phyloP scores from a whole-genome alignment of 2,113 vertebrate genomes.

The Corythoichthys haematopterus region DNA sequence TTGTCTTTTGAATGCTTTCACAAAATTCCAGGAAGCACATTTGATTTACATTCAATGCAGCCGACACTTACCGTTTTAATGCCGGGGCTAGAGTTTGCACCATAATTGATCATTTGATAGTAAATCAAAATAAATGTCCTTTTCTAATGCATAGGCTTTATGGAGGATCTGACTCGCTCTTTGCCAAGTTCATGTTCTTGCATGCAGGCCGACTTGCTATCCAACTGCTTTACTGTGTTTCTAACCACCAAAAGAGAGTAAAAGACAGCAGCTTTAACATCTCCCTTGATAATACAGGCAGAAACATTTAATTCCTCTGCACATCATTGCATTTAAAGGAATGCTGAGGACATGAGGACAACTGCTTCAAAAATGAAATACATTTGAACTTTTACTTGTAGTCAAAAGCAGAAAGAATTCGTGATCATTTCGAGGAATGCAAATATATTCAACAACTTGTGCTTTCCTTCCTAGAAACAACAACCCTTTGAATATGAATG shows the following conservation, averaged over 20 bases:
- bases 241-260: background rate
- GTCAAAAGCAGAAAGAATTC: background rate
- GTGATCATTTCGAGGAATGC: background rate
- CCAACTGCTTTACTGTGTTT: background rate
- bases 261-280: background rate
- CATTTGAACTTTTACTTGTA: background rate
- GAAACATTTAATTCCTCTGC: background rate
- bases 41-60: constrained; percentile 4
- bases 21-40: background rate
- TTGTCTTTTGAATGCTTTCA: constrained; percentile 1
- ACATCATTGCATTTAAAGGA: background rate
- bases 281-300: background rate
- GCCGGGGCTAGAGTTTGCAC: background rate
- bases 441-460: background rate
- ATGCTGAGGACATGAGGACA: background rate
- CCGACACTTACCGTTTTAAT: background rate
- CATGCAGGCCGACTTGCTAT: background rate
- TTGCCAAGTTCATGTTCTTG: background rate
- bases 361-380: background rate
- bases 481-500: background rate
- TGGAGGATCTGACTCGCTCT: background rate
- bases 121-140: background rate
- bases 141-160: background rate
- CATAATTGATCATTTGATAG: background rate
- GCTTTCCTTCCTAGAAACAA: background rate